A percentile compares a stretch with the other conserved stretches of the same genome.
phyloP scores from a whole-genome alignment of 1,140 invertebrate species.

The Psix sp. region DNA sequence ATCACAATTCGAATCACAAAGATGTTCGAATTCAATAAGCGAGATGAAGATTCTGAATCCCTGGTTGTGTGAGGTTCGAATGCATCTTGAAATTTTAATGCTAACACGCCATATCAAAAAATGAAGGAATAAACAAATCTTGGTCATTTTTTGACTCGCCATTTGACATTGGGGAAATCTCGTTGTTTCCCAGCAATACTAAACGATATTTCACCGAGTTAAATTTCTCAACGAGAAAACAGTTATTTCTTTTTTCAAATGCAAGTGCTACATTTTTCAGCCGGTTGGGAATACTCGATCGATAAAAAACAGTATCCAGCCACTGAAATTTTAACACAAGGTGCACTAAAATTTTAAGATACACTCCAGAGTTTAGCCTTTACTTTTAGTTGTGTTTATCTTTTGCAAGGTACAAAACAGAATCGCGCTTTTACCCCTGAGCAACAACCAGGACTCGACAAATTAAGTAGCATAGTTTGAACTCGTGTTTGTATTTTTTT shows the following conservation, averaged over 20 bases:
- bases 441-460: constrained; percentile 32
- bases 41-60: constrained; percentile 19
- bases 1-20: neutral
- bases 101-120: neutral
- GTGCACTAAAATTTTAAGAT: constrained; percentile 42
- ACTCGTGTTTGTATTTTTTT: constrained; percentile 60
- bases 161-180: too few relatives aligned
- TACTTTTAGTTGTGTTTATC: constrained; percentile 41
- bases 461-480: constrained; percentile 37
- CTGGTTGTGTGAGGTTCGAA: constrained; percentile 18
- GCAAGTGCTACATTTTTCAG: constrained; percentile 12
- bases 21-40: constrained; percentile 15
- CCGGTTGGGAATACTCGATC: constrained; percentile 5
- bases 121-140: too few relatives aligned
- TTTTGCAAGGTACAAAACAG: constrained; percentile 29
- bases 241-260: constrained; percentile 9
- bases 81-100: constrained; percentile 45
- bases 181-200: neutral
- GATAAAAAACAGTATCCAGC: constrained; percentile 1
- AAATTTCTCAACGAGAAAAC: constrained; percentile 12
- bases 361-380: constrained; percentile 28
- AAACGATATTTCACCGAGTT: neutral
- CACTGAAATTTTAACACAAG: constrained; percentile 25
- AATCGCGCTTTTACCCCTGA: constrained; percentile 32
- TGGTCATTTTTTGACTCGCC: neutral